These are phyloP conservation scores for Epirrhoe alternata DNA, from an alignment of 2,888 invertebrate species.

Conservation along the genomic window DNA sequence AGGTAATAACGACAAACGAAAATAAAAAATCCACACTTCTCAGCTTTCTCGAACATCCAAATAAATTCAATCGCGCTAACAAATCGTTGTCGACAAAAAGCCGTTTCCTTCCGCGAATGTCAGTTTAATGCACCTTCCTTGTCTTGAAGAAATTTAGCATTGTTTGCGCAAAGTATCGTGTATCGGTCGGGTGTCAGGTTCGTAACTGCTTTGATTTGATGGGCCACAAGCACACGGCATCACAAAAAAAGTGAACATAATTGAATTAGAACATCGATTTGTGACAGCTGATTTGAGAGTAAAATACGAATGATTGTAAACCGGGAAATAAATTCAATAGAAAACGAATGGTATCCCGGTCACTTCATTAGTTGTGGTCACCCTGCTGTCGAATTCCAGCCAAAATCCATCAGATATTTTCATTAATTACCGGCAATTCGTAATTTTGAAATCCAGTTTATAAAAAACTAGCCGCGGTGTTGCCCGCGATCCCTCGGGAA, in stretches of 20 bases:
- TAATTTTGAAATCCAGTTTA: too few species aligned
- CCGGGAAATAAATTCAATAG: too few species aligned
- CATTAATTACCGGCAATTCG: too few species aligned
- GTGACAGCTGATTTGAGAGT: conserved; percentile 12
- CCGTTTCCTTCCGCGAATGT: conserved; percentile 75
- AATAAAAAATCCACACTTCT: not conserved
- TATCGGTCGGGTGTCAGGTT: conserved; percentile 67
- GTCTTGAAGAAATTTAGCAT: conserved; percentile 39
- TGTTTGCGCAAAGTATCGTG: conserved; percentile 69
- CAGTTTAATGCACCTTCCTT: conserved; percentile 3
- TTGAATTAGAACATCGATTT: conserved; percentile 18
- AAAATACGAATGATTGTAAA: not conserved
- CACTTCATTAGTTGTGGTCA: too few species aligned
- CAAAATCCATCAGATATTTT: too few species aligned
- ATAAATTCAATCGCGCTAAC: conserved; percentile 40
- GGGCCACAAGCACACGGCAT: conserved; percentile 49
- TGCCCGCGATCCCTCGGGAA: too few species aligned
- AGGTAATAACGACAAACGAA: not conserved
- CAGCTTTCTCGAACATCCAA: conserved; percentile 7
- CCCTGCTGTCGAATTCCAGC: too few species aligned
- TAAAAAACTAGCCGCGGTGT: too few species aligned
- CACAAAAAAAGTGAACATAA: conserved; percentile 35
- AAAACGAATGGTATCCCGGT: too few species aligned
- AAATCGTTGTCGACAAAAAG: conserved; percentile 48
- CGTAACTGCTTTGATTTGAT: conserved; percentile 34